Evolutionary conservation across 2,113 vertebrate species (phyloP).

Genomic region (Clarias magur): DNA sequence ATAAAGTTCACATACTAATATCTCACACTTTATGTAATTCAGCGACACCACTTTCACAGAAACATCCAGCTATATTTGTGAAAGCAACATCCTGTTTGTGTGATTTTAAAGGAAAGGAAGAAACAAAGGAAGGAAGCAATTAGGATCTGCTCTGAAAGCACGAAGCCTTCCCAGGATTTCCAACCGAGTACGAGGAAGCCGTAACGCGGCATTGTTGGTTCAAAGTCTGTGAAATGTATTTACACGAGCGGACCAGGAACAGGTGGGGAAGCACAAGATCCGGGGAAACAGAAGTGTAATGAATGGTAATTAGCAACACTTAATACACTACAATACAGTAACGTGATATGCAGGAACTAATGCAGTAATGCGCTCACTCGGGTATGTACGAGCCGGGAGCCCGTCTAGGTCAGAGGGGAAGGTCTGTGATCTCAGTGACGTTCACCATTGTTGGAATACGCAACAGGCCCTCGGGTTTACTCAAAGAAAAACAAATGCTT

Average conservation of each 20-base stretch:
- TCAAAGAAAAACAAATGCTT: background rate
- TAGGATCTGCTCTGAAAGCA: background rate
- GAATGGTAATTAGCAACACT: background rate
- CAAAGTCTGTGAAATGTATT: background rate
- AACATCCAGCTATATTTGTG: background rate
- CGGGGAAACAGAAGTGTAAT: background rate
- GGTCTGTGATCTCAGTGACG: background rate
- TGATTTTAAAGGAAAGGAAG: background rate
- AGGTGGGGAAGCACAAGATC: background rate
- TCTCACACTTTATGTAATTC: background rate
- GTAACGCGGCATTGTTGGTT: background rate
- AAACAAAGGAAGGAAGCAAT: conserved; percentile 31
- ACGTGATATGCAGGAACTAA: background rate
- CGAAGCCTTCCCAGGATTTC: background rate
- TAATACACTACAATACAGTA: background rate
- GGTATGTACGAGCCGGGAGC: background rate
- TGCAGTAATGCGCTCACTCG: background rate
- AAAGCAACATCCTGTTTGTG: conserved; percentile 6
- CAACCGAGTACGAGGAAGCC: background rate
- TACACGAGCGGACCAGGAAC: background rate
- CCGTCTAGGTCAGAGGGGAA: background rate
- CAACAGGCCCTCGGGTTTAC: background rate
- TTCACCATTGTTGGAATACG: background rate
- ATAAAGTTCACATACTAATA: background rate
- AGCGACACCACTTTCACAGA: background rate